phyloP scores from a whole-genome alignment of 2,797 vertebrate genomes.

The Myiotriccus ornatus region DNA sequence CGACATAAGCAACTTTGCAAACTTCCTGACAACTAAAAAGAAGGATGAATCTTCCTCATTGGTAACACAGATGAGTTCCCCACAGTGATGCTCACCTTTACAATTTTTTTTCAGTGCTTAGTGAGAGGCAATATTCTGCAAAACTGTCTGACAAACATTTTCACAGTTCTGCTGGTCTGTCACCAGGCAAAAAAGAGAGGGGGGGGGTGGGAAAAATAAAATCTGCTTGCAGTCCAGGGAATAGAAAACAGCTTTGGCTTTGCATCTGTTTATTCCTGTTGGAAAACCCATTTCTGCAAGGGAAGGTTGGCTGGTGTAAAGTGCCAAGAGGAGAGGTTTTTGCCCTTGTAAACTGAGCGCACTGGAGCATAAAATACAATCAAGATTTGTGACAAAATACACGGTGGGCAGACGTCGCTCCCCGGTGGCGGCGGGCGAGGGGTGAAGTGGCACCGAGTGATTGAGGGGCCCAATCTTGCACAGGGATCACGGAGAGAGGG shows the following conservation, averaged over 20 bases:
- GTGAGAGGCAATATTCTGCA: not conserved
- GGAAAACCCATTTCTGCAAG: not conserved
- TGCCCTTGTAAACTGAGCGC: constrained; percentile 33
- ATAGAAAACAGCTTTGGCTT: not conserved
- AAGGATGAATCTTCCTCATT: not conserved
- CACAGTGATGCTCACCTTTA: not conserved
- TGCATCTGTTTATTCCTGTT: not conserved
- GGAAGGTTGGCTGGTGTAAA: not conserved
- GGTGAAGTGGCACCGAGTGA: not conserved
- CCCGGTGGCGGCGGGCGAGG: rapidly evolving
- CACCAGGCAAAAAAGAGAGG: not conserved
- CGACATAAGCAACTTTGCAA: constrained; percentile 55
- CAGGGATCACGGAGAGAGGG: not conserved
- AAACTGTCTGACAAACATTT: not conserved
- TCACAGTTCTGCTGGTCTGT: not conserved
- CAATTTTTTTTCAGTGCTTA: not conserved
- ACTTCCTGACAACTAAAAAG: constrained; percentile 25
- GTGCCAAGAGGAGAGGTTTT: not conserved
- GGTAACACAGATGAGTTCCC: not conserved
- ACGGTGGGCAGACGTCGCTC: not conserved
- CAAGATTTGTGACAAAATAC: constrained; percentile 26
- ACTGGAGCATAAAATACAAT: constrained; percentile 41
- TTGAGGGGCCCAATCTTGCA: not conserved
- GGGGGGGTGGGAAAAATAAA: not conserved
- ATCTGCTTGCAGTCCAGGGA: not conserved